phyloP scores from a whole-genome alignment of 1,140 invertebrate genomes.

The Procambarus clarkii region DNA sequence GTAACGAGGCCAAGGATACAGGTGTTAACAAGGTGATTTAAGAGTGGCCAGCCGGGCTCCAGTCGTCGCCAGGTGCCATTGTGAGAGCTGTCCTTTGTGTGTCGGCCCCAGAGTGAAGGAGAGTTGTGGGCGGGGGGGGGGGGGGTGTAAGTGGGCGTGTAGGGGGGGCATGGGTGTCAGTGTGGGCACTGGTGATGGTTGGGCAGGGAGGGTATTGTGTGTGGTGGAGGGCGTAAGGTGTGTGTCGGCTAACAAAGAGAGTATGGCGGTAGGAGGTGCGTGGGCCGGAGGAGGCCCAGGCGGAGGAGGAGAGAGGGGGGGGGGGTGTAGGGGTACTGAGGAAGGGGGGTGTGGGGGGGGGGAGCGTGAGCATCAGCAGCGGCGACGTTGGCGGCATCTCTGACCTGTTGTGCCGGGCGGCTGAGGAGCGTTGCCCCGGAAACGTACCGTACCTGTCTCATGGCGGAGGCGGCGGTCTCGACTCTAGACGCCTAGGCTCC shows the following conservation, averaged over 20 bases:
- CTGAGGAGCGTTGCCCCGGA: slow-evolving; percentile 41
- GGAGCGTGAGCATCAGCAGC: not conserved
- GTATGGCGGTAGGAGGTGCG: not conserved
- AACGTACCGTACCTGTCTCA: slow-evolving; percentile 56
- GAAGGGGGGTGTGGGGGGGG: too few species aligned
- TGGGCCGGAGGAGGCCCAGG: slow-evolving; percentile 16
- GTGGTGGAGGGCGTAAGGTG: not conserved
- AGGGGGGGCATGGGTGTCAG: too few species aligned
- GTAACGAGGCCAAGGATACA: too few species aligned
- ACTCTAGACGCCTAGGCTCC: not conserved
- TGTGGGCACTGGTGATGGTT: too few species aligned
- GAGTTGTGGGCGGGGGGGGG: too few species aligned
- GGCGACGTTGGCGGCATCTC: slow-evolving; percentile 22
- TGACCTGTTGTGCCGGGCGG: slow-evolving; percentile 43
- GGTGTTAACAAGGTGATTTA: too few species aligned
- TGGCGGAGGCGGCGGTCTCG: slow-evolving; percentile 34
- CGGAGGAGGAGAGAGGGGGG: not conserved
- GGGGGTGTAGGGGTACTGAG: not conserved
- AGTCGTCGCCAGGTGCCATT: too few species aligned
- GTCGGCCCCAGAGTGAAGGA: too few species aligned
- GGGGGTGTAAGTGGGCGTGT: too few species aligned
- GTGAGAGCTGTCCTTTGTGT: too few species aligned
- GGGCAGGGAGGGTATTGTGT: too few species aligned
- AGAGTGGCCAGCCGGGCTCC: too few species aligned
- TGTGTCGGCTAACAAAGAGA: not conserved